phyloP scores from a whole-genome alignment of 2,888 invertebrate genomes.

The Muscina levida region DNA sequence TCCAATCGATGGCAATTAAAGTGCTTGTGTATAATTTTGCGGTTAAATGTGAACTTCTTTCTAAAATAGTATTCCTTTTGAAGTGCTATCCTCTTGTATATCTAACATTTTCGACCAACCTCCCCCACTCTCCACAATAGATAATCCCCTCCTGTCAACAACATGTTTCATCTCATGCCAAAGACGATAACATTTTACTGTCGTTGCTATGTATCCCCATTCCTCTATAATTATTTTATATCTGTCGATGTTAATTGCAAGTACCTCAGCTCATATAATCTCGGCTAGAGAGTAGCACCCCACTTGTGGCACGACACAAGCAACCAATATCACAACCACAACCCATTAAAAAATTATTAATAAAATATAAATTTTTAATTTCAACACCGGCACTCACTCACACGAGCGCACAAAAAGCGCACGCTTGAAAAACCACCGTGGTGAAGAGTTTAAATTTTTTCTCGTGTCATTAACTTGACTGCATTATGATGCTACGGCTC shows the following conservation, averaged over 20 bases:
- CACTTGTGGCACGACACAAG: background rate
- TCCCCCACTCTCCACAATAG: background rate
- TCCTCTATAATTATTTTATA: slow-evolving; percentile 34
- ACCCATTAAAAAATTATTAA: slow-evolving; percentile 36
- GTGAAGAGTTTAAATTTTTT: background rate
- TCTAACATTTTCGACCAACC: too few species aligned
- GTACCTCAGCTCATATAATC: slow-evolving; percentile 13
- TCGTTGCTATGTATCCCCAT: background rate
- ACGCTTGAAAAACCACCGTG: background rate
- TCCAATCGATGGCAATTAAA: too few species aligned
- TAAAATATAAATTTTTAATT: slow-evolving; percentile 30
- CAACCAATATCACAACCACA: slow-evolving; percentile 12
- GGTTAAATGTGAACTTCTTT: too few species aligned
- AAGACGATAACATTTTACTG: slow-evolving; percentile 8
- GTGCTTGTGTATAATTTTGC: too few species aligned
- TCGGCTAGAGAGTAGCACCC: background rate
- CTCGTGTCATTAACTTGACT: slow-evolving; percentile 1
- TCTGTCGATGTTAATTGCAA: slow-evolving; percentile 31
- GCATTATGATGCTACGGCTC: slow-evolving; percentile 3
- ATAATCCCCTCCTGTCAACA: slow-evolving; percentile 26
- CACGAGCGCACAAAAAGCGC: background rate
- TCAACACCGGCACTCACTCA: background rate
- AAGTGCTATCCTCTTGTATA: too few species aligned
- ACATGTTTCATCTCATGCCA: slow-evolving; percentile 10
- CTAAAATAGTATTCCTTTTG: too few species aligned